These are phyloP conservation scores for Syndactyla subalaris DNA, from an alignment of 2,797 vertebrate species.

Conservation along the genomic window DNA sequence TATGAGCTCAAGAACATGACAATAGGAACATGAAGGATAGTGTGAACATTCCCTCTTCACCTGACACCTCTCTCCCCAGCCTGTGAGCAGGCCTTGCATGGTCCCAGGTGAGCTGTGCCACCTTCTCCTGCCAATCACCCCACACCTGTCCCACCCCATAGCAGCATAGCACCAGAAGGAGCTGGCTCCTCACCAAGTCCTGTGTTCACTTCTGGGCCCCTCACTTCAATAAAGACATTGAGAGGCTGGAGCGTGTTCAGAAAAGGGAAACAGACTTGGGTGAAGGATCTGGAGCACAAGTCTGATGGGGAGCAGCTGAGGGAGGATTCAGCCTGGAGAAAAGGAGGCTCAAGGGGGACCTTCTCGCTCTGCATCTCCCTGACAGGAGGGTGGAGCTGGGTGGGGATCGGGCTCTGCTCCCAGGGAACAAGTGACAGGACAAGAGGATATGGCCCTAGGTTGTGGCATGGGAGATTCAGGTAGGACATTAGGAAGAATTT, in stretches of 20 bases:
- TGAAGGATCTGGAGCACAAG: background rate
- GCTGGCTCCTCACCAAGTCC: background rate
- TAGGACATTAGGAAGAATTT: background rate
- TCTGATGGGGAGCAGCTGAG: background rate
- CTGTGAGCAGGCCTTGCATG: background rate
- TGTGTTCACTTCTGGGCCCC: background rate
- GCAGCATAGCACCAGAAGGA: background rate
- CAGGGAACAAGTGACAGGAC: background rate
- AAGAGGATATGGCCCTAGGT: accelerated
- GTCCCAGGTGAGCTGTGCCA: background rate
- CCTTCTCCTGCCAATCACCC: background rate
- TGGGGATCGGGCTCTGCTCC: accelerated
- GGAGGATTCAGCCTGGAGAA: background rate
- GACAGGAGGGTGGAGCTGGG: accelerated
- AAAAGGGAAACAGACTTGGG: accelerated
- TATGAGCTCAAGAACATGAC: background rate
- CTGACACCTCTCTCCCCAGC: background rate
- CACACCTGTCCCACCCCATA: background rate
- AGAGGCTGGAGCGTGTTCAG: background rate
- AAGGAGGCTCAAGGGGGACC: no score
- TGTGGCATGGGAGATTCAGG: background rate
- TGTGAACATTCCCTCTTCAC: background rate
- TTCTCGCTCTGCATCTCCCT: background rate
- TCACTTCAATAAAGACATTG: background rate
- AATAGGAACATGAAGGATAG: background rate